Base-by-base conservation (phyloP, 2,888 invertebrate species). In the Stenurella melanura region DNA sequence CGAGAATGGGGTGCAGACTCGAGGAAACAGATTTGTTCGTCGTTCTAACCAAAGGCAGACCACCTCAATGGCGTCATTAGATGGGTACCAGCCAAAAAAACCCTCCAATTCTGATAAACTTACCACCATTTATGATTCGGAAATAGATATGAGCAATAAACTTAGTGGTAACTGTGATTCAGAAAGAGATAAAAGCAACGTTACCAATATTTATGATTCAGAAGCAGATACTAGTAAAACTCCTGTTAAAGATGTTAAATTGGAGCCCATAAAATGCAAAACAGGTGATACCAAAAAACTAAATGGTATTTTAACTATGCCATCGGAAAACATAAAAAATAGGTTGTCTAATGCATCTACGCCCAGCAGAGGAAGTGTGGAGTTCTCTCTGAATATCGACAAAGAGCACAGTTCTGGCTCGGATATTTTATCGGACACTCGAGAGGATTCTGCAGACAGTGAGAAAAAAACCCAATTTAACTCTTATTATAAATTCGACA, bases 271-370 rank as follows among this genome's bases (percentile, higher is more conserved):
- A 57, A 70, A 73, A 75, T 64, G 68, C 58, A 75, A 68, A 77
- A 26, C 42, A 9, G 80, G 82, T 50, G 78, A 78, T 5, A 7
- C 85, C 4, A 82, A 78, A 67, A 82, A 82, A 70, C 87, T 90
- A 0, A 91, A 90, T n/a, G 90, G 90, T 17, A 83, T 86, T 21
- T 89, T 92, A 9, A 87, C 89, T 58, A 91, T 91, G 66, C 88
- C 92, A 11, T 91, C 91, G 0, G 92, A 92, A 86, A 91, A 90
- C 18, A 91, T 92, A 0, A 92, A 91, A 88, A 91, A 92, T 57
- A 91, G 92, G 26, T 90, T 92, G 88, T 91, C 92, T 1, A 90
- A 91, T 50, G 87, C 91, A 21, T 87, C 90, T 3, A 78, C 74
- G n/a, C 82, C 81, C 75, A 82, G 82, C 11, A 81, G 81, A 76